Conservation (phyloP, 2,888 invertebrate genomes). For the Euplagia quadripunctaria region DNA sequence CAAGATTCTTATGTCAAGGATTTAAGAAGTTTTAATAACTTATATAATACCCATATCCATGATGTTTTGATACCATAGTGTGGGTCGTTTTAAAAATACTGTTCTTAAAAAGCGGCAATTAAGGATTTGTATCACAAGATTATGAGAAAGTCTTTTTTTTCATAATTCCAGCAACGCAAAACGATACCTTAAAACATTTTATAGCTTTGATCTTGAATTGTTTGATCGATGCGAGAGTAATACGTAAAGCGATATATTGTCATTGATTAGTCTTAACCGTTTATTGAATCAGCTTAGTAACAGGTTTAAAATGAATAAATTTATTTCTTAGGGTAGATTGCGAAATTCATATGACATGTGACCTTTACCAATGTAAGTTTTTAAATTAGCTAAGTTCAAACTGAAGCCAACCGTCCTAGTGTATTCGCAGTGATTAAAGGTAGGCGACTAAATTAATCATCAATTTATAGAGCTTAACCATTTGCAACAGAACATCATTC, state of each 20-base stretch:
- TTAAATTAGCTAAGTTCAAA: neutral
- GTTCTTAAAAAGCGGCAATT: neutral
- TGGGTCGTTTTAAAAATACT: neutral
- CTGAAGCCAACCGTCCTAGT: neutral
- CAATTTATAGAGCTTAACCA: no score
- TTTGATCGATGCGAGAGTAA: slow-evolving; percentile 42
- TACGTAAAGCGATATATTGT: slow-evolving; percentile 36
- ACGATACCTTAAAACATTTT: slow-evolving; percentile 50
- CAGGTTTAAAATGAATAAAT: slow-evolving; percentile 1
- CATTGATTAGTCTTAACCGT: slow-evolving; percentile 40
- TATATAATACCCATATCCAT: neutral
- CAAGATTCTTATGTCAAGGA: neutral
- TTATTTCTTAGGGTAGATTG: neutral
- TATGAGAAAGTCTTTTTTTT: neutral
- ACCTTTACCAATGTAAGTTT: neutral
- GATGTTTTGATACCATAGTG: neutral
- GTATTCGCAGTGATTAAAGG: neutral
- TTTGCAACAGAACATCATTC: no score
- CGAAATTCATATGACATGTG: neutral
- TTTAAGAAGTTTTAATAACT: neutral
- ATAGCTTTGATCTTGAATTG: slow-evolving; percentile 37
- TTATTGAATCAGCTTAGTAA: slow-evolving; percentile 31
- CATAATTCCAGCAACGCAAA: slow-evolving; percentile 13
- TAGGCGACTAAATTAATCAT: neutral
- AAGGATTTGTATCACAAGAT: neutral